Evolutionary conservation across 2,888 invertebrate genomes (phyloP).

Genomic region (Bimastos eiseni): DNA sequence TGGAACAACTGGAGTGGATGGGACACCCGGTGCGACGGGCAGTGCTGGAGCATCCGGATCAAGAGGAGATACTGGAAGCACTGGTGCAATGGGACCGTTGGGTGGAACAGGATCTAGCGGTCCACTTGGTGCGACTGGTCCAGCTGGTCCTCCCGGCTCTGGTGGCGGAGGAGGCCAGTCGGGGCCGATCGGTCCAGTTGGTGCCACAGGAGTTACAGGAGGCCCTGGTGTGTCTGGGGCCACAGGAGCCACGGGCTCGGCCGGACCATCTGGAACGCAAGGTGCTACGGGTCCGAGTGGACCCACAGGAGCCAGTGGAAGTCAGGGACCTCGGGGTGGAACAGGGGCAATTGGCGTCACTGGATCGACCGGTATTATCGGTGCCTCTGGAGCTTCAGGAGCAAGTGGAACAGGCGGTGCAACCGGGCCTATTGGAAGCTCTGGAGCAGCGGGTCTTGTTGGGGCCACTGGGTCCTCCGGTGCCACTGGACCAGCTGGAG

Average conservation of each 20-base stretch:
- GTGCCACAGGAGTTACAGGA: constrained; percentile 23
- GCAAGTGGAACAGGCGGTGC: constrained; percentile 22
- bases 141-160: constrained; percentile 33
- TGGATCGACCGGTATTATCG: constrained; percentile 15
- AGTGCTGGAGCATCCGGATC: constrained; percentile 13
- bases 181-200: constrained; percentile 63
- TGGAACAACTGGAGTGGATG: constrained; percentile 20
- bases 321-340: constrained; percentile 23
- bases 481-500: constrained; percentile 25
- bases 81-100: constrained; percentile 18
- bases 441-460: constrained; percentile 25
- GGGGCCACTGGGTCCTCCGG: constrained; percentile 29
- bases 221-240: not conserved
- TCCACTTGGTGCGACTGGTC: constrained; percentile 29
- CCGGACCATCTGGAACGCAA: not conserved
- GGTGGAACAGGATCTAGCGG: constrained; percentile 36
- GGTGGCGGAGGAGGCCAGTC: constrained; percentile 63
- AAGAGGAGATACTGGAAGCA: constrained; percentile 23
- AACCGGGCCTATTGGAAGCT: constrained; percentile 21
- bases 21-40: not conserved
- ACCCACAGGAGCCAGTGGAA: constrained; percentile 23
- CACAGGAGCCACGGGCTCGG: not conserved
- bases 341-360: constrained; percentile 18
- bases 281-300: constrained; percentile 23
- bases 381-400: constrained; percentile 28